Percentiles rank a stretch among this genome's conserved stretches.
These are phyloP conservation scores for Fregetta grallaria DNA, from an alignment of 2,113 vertebrate species.

Conservation along the genomic window DNA sequence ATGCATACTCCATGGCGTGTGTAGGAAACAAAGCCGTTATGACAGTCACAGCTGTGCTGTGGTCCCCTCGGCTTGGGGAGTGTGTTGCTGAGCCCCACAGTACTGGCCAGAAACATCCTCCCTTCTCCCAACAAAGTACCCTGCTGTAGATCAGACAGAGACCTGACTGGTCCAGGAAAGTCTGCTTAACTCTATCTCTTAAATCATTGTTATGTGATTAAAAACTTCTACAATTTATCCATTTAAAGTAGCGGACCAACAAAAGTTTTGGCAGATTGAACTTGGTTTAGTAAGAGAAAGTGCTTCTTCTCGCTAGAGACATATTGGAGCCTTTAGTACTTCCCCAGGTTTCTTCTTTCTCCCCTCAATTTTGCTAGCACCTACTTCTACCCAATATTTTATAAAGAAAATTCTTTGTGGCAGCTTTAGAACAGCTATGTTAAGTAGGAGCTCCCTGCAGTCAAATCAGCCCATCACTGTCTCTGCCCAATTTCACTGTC, in stretches of 20 bases:
- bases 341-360: not conserved
- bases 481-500: not conserved
- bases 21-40: not conserved
- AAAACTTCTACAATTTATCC: not conserved
- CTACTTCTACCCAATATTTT: not conserved
- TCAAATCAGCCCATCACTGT: not conserved
- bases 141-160: not conserved
- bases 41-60: not conserved
- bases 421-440: not conserved
- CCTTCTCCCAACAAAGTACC: not conserved
- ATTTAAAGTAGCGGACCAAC: not conserved
- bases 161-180: not conserved
- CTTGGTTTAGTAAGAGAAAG: not conserved
- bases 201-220: not conserved
- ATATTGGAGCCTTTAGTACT: not conserved
- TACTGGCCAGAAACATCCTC: not conserved
- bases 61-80: not conserved
- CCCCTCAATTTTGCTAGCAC: not conserved
- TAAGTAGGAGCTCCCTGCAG: not conserved
- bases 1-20: rapidly evolving
- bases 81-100: not conserved
- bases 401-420: not conserved
- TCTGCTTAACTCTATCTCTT: not conserved
- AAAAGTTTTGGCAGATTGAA: not conserved
- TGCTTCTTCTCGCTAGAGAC: rapidly evolving